phyloP scores from a whole-genome alignment of 1,140 invertebrate species.

The Rhopalosiphum maidis region DNA sequence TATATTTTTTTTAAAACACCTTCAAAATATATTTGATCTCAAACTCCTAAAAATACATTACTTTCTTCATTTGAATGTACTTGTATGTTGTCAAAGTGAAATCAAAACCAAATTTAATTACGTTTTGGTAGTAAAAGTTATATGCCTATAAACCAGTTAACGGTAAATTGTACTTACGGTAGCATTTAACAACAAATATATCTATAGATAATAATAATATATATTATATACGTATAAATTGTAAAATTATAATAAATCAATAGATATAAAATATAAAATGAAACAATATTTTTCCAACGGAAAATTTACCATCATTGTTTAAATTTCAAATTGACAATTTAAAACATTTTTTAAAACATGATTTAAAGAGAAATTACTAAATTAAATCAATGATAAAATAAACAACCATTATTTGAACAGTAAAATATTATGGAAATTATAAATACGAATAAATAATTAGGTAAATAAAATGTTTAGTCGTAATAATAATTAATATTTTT shows the following conservation, averaged over 20 bases:
- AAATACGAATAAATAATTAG: background rate
- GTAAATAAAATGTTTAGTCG: background rate
- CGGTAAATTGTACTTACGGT: constrained; percentile 31
- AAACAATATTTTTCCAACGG: background rate
- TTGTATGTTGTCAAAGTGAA: background rate
- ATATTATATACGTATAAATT: background rate
- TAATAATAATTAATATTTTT: background rate
- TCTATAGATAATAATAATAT: background rate
- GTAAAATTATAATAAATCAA: background rate
- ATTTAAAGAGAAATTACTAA: background rate
- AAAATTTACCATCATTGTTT: background rate
- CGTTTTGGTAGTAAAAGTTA: background rate
- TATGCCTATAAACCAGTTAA: background rate
- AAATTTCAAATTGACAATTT: background rate
- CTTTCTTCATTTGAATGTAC: background rate
- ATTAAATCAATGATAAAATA: background rate
- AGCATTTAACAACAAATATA: constrained; percentile 10
- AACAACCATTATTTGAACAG: background rate
- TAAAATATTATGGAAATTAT: background rate
- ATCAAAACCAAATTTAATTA: background rate
- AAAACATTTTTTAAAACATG: background rate
- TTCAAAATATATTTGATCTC: background rate
- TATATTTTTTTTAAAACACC: background rate
- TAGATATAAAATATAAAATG: background rate
- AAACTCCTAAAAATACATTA: background rate